phyloP scores from a whole-genome alignment of 2,888 invertebrate genomes.

The Archips crataeganus region DNA sequence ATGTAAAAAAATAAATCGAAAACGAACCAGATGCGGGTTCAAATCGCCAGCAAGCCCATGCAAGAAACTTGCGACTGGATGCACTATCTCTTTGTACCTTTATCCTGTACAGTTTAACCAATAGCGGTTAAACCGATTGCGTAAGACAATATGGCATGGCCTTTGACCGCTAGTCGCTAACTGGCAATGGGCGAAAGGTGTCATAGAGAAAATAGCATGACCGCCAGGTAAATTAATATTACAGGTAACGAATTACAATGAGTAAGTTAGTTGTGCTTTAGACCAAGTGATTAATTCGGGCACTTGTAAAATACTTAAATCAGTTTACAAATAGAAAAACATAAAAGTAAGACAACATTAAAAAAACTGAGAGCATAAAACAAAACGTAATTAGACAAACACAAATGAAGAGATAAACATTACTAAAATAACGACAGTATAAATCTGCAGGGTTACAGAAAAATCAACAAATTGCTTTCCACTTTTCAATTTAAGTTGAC shows the following conservation, averaged over 20 bases:
- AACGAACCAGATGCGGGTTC: too few relatives aligned
- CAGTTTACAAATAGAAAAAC: not conserved
- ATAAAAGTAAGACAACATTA: constrained; percentile 17
- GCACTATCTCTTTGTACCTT: too few relatives aligned
- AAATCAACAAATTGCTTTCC: not conserved
- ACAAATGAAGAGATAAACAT: constrained; percentile 6
- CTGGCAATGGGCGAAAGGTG: not conserved
- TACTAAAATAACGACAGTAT: not conserved
- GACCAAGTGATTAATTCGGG: not conserved
- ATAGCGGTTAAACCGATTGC: too few relatives aligned
- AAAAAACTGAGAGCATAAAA: constrained; percentile 15
- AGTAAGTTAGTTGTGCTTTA: not conserved
- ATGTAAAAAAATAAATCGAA: too few relatives aligned
- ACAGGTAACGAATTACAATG: not conserved
- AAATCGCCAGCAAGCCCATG: too few relatives aligned
- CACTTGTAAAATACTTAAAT: not conserved
- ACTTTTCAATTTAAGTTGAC: not conserved
- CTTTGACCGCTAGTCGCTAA: too few relatives aligned
- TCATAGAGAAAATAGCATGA: not conserved
- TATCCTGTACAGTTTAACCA: too few relatives aligned
- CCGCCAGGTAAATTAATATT: not conserved
- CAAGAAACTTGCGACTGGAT: too few relatives aligned
- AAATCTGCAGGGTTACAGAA: not conserved
- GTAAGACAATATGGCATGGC: too few relatives aligned
- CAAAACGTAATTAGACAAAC: constrained; percentile 5